Percentiles rank a stretch among this genome's conserved stretches.
phyloP scores from a whole-genome alignment of 2,113 vertebrate genomes.

The Myanophis thanlyinensis region DNA sequence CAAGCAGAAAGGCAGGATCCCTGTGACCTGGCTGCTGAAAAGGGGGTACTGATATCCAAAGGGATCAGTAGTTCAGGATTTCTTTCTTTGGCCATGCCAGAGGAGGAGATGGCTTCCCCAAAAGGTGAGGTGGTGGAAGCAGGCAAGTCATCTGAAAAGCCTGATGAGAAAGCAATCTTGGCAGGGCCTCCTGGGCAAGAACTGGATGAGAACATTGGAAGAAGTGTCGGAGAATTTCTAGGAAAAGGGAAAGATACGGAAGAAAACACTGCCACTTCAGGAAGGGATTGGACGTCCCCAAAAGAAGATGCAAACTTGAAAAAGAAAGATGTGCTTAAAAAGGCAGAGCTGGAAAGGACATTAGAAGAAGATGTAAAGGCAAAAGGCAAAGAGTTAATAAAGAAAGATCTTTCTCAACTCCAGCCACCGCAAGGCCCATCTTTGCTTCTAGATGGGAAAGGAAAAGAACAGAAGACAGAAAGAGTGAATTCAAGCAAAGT shows the following conservation, averaged over 20 bases:
- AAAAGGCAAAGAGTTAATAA: conserved; percentile 62
- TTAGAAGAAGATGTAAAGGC: conserved; percentile 75
- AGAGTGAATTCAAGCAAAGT: conserved; percentile 48
- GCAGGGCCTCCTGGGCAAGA: conserved; percentile 67
- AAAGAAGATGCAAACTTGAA: conserved; percentile 77
- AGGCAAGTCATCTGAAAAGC: conserved; percentile 56
- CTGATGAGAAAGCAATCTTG: conserved; percentile 69
- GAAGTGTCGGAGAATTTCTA: conserved; percentile 33
- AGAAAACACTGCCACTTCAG: conserved; percentile 23
- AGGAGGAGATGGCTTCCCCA: conserved; percentile 63
- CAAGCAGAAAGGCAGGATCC: conserved; percentile 37
- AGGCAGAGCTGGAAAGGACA: conserved; percentile 88
- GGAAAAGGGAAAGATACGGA: conserved; percentile 34
- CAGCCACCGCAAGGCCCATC: conserved; percentile 26
- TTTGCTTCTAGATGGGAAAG: conserved; percentile 31
- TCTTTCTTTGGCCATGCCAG: conserved; percentile 53
- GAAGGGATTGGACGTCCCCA: conserved; percentile 42
- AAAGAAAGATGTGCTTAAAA: conserved; percentile 86
- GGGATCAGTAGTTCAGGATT: conserved; percentile 51
- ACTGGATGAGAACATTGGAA: conserved; percentile 44
- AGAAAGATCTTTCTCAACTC: conserved; percentile 54
- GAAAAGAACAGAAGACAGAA: conserved; percentile 42
- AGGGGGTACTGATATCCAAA: conserved; percentile 44
- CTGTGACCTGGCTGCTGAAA: conserved; percentile 35
- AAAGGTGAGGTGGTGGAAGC: conserved; percentile 55